Conservation (phyloP, 2,797 vertebrate species). For the Mustela erminea region DNA sequence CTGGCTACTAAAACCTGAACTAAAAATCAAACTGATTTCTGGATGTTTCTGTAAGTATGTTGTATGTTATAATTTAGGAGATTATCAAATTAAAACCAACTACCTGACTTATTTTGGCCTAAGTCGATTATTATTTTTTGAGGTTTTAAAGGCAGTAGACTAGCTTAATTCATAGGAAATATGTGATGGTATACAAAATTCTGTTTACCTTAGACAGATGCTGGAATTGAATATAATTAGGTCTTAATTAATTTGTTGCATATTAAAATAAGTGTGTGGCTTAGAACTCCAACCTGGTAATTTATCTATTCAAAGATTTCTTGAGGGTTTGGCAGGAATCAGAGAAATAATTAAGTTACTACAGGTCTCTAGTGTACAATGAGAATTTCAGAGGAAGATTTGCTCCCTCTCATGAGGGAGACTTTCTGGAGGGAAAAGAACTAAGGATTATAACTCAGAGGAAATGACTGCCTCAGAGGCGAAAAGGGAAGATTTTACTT, state of each 20-base stretch:
- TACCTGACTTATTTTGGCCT: background rate
- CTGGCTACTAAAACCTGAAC: background rate
- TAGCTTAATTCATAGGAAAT: background rate
- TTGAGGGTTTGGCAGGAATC: slow-evolving; percentile 39
- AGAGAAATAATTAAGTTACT: slow-evolving; percentile 45
- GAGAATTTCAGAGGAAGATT: slow-evolving; percentile 54
- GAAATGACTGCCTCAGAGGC: background rate
- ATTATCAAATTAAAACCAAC: slow-evolving; percentile 23
- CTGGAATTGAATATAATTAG: slow-evolving; percentile 7
- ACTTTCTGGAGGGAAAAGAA: slow-evolving; percentile 49
- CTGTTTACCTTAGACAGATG: background rate
- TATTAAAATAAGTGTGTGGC: slow-evolving; percentile 15
- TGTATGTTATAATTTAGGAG: background rate
- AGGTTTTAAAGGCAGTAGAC: background rate
- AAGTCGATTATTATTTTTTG: slow-evolving; percentile 14
- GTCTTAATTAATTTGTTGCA: slow-evolving; percentile 43
- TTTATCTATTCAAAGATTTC: slow-evolving; percentile 58
- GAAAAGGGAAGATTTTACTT: slow-evolving; percentile 34
- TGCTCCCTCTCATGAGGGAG: background rate
- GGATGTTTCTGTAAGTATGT: background rate
- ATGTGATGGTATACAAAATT: background rate
- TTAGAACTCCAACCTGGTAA: slow-evolving; percentile 31
- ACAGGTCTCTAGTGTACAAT: background rate
- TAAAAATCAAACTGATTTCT: background rate
- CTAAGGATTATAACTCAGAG: slow-evolving; percentile 48